Evolutionary conservation across 2,113 vertebrate species (phyloP), one percentile per base, ranked within the genome.

Genomic region (Athene cunicularia): DNA sequence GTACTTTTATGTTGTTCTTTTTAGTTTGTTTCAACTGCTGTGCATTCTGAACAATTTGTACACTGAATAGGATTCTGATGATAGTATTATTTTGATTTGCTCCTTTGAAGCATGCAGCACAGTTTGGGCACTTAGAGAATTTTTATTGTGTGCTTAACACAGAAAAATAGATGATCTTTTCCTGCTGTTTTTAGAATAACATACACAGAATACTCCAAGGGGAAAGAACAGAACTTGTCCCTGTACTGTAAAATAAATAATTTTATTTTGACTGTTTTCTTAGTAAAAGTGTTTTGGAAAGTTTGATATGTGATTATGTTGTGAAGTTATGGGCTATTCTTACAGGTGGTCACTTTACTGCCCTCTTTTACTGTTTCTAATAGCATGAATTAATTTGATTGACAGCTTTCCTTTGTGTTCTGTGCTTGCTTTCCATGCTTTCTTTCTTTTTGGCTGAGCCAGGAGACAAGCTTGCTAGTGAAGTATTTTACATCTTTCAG

Each of bases 401-500:
- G 98, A 98, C 73, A 73, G 90, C 81, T 97, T 93, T 98, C 94
- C 97, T 96, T 97, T 98, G 67, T 98, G 96, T 98, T 97, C 97
- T 98, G 93, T 98, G 97, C 97, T 98, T 98, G 97, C 96, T 96
- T 98, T 98, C 95, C 98, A 98, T 97, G 98, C 98, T 98, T 94
- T 98, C 97, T 98, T 98, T 98, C 98, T 98, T 98, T 98, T 98
- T 98, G 98, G 98, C 98, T 98, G 98, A 98, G 98, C 98, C 99
- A 99, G 99, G 98, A 98, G 99, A 99, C 97, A 97, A 98, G 90
- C 98, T 99, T 98, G 99, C 99, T 99, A 98, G 99, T 98, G 99
- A 99, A 98, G 98, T 98, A 97, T 99, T 99, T 99, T 99, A 99
- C 99, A 98, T 99, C 99, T 98, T 99, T 98, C 99, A 99, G 99